Base-by-base conservation (phyloP, 2,113 vertebrate species). In the Ahaetulla prasina region DNA sequence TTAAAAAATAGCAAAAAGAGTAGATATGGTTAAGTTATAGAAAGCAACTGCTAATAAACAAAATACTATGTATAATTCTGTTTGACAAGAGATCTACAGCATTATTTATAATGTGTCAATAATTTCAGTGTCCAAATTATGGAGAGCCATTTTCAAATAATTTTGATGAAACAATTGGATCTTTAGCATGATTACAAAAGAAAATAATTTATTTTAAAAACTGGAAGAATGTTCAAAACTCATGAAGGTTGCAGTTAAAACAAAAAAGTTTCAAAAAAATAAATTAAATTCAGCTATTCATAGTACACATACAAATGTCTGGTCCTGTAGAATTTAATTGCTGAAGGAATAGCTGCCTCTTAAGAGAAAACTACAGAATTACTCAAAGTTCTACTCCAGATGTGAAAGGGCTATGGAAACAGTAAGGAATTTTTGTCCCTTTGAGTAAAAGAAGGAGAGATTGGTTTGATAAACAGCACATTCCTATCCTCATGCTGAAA, bases 401-500 rank as follows among this genome's bases (percentile, higher is more conserved):
- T 86, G 47, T 45, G 4, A 91, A 91, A 53, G 57, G 35, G 85
- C 45, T 74, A 50, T 35, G 0, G 92, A 89, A 94, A 92, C n/a
- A 1, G 1, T 52, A 30, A 14, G 18, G n/a, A 93, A 3, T 94
- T 94, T 22, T 8, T 90, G 87, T 2, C 25, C 27, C 74, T 94
- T 89, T 74, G 55, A 27, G 86, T 84, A 90, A 88, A 87, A 60
- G 43, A 80, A 80, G 0, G 27, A 60, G 91, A 87, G 89, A 88
- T 63, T 95, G 80, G 89, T 86, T 91, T 95, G 60, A 93, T 47
- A 88, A 23, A 7, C 0, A 23, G 57, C 74, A 53, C 92, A 94
- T 94, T 95, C 92, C 89, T 95, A 74, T 55, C 45, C 93, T 90
- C 49, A 87, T 43, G 92, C 52, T 60, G 91, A 92, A 49, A 85